Evolutionary conservation across 2,888 invertebrate genomes (phyloP).

Genomic region (Sympetrum striolatum): DNA sequence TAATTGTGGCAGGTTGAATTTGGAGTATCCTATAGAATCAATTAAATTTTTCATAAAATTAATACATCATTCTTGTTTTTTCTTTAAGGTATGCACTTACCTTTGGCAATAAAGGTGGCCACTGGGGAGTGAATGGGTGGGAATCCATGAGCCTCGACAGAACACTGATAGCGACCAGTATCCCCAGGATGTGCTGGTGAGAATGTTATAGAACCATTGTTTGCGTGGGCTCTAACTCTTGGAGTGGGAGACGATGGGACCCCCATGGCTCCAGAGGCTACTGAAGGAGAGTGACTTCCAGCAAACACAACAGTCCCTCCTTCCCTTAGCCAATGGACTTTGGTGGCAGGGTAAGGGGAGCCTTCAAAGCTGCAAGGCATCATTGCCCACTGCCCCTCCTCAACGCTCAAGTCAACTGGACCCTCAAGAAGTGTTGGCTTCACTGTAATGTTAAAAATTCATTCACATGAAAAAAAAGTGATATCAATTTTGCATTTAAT

Average conservation of each 20-base stretch:
- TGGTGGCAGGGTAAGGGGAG: conserved; percentile 67
- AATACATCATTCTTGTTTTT: not conserved
- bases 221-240: conserved; percentile 52
- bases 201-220: conserved; percentile 65
- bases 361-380: conserved; percentile 67
- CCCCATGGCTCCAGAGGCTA: conserved; percentile 45
- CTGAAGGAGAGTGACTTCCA: conserved; percentile 51
- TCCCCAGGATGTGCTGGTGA: conserved; percentile 64
- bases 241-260: conserved; percentile 44
- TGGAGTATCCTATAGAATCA: not conserved
- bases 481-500: too few relatives aligned
- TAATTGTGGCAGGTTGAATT: too few relatives aligned
- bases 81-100: conserved; percentile 56
- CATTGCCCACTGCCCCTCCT: conserved; percentile 71
- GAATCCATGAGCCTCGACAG: conserved; percentile 69
- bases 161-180: conserved; percentile 72
- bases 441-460: conserved; percentile 57
- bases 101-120: conserved; percentile 67
- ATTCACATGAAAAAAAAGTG: too few relatives aligned
- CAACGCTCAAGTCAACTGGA: conserved; percentile 66
- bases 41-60: not conserved
- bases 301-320: conserved; percentile 62
- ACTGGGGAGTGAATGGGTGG: conserved; percentile 65
- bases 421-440: conserved; percentile 66
- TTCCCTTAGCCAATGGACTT: conserved; percentile 74